Percentiles rank a stretch among this genome's conserved stretches.
Conservation (phyloP, 2,113 vertebrate genomes). For the Eudyptes chrysolophus region DNA sequence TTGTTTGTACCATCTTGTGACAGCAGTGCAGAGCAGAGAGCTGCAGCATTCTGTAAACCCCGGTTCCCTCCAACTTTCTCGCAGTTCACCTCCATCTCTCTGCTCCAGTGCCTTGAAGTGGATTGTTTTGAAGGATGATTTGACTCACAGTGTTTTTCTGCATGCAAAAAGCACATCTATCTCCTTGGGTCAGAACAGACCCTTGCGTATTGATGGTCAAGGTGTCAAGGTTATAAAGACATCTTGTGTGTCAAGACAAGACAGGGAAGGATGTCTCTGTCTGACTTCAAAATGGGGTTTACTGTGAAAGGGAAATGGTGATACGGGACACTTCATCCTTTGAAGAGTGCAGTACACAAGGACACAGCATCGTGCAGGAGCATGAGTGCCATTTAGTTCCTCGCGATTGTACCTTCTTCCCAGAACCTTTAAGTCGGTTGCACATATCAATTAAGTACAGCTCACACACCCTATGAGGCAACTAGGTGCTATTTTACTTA, state of each 20-base stretch:
- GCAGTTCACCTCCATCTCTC: neutral
- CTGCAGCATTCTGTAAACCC: neutral
- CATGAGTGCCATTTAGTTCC: neutral
- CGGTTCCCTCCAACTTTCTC: neutral
- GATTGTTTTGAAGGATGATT: neutral
- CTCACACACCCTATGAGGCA: slow-evolving; percentile 55
- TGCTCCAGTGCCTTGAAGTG: neutral
- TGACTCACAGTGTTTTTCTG: neutral
- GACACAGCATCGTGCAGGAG: neutral
- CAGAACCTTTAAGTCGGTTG: neutral
- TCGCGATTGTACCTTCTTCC: neutral
- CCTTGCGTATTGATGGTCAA: neutral
- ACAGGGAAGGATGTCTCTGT: neutral
- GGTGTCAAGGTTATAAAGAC: neutral
- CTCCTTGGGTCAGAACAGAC: neutral
- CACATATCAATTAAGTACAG: slow-evolving; percentile 36
- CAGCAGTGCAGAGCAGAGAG: neutral
- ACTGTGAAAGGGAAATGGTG: neutral
- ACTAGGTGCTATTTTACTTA: slow-evolving; percentile 35
- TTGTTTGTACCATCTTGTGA: neutral
- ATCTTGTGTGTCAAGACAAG: neutral
- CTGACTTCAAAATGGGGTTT: neutral
- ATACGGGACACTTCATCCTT: neutral
- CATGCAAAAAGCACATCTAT: neutral
- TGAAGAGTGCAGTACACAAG: neutral